A percentile compares a stretch with the other conserved stretches of the same genome.
Evolutionary conservation across 2,888 invertebrate genomes (phyloP).

Genomic region (Griposia aprilina): DNA sequence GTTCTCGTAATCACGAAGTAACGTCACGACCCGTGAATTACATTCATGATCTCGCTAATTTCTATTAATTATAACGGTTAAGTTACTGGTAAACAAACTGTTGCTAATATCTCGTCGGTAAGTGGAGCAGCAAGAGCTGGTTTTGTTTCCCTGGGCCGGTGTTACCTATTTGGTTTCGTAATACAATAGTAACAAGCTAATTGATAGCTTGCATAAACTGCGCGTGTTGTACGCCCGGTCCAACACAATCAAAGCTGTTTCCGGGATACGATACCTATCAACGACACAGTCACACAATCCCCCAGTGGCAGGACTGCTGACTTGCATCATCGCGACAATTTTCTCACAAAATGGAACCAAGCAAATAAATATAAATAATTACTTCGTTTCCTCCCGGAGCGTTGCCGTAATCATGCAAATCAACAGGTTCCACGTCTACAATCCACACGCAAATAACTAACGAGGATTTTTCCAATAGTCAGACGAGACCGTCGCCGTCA

Average conservation of each 20-base stretch:
- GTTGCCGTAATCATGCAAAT: slow-evolving; percentile 56
- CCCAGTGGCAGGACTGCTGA: slow-evolving; percentile 47
- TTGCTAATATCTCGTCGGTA: slow-evolving; percentile 73
- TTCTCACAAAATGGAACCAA: slow-evolving; percentile 59
- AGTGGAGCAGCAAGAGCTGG: slow-evolving; percentile 77
- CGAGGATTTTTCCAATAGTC: background rate
- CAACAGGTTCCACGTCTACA: slow-evolving; percentile 22
- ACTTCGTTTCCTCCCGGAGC: slow-evolving; percentile 55
- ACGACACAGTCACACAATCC: slow-evolving; percentile 62
- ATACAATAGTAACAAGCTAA: slow-evolving; percentile 86
- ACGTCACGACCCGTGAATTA: slow-evolving; percentile 51
- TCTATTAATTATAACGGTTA: slow-evolving; percentile 72
- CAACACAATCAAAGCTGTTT: slow-evolving; percentile 79
- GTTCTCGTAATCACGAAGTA: slow-evolving; percentile 41
- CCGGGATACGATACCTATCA: slow-evolving; percentile 82
- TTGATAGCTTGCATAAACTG: slow-evolving; percentile 88
- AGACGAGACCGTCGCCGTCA: too few species aligned
- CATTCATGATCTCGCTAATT: slow-evolving; percentile 67
- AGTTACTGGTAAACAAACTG: slow-evolving; percentile 71
- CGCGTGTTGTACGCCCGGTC: slow-evolving; percentile 76
- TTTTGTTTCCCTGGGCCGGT: slow-evolving; percentile 78
- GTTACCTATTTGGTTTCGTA: slow-evolving; percentile 78
- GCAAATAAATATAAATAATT: slow-evolving; percentile 59
- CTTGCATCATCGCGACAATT: slow-evolving; percentile 68
- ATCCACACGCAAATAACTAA: slow-evolving; percentile 27